Base-by-base conservation (phyloP, 2,888 invertebrate species). In the Desoria tigrina region DNA sequence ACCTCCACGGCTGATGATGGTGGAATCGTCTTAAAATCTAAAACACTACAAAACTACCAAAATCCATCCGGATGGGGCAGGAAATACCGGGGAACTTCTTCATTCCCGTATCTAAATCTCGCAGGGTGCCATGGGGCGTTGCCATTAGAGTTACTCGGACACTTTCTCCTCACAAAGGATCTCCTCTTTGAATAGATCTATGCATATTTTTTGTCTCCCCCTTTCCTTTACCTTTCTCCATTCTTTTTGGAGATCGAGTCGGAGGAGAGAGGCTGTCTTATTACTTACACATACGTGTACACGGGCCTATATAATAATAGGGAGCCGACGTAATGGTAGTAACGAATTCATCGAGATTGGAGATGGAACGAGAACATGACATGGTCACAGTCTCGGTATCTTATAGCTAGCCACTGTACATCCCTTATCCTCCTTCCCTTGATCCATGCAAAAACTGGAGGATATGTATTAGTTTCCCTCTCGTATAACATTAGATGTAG, bases 91-190 rank as follows among this genome's bases (percentile, higher is more conserved):
- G 32, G 66, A 42, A 61, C 68, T 69, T 68, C 64, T 62, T 63
- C 67, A 62, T 68, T 62, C 69, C 69, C n/a, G n/a, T 68, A 65
- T 63, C 68, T 68, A 72, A 70, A 72, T 72, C 72, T 69, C 64
- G 55, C 45, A 55, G 63, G 24, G 60, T 71, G 65, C 66, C 66
- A 66, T 65, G 68, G 72, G 72, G 72, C 72, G 72, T 72, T 72
- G 70, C 70, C 72, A 72, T 72, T 69, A 72, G 72, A 72, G 63
- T 63, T 69, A 67, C 66, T 73, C 70, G 73, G 73, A 73, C 73
- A 73, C 70, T 73, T 73, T 70, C 73, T 69, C 16, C 39, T 39
- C 16, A 11, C 39, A 39, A 39, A 11, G 16, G 39, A 39, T 45
- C 51, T 51, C 26, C 26, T 24, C 26, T 21, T 24, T 26, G 7